Base-by-base conservation (phyloP, 2,797 vertebrate species). In the Margarornis squamiger region DNA sequence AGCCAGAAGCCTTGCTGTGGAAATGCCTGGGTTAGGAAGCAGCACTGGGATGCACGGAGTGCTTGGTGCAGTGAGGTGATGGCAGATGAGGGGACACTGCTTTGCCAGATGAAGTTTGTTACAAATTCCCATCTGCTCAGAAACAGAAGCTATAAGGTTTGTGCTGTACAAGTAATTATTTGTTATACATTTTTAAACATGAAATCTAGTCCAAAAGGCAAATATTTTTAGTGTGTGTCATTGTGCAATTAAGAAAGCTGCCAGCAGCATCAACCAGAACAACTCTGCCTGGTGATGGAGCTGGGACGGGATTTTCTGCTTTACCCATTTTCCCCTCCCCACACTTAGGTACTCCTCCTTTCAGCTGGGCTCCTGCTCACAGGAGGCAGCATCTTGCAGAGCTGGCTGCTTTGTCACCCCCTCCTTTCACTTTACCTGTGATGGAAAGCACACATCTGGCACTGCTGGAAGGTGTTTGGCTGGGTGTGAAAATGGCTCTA, bases 101-200 rank as follows among this genome's bases (percentile, higher is more conserved):
- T 93, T 84, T 88, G 83, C 93, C 93, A 82, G 88, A 83, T 75
- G 66, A 95, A 96, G 88, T 90, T 95, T 85, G 83, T 89, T 93
- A 70, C 38, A 36, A 90, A 88, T 49, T 57, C 88, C 93, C 93
- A 95, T 95, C 93, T 94, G 90, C 88, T 91, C 15, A 0, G 48
- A 90, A 96, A 70, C 79, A 94, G 90, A 92, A 91, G 74, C 83
- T 96, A 15, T 85, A 91, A 79, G 59, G 77, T 93, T 95, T 95
- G 67, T 88, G 77, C 80, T 82, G 67, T 49, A 72, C 80, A 71
- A 88, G 78, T 95, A 93, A 93, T 93, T 94, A 95, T 93, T 92
- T 94, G 71, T 94, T 94, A 88, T 22, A 92, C 32, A 23, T 86
- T 96, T 95, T 88, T 29, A 90, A 94, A 88, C 63, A 82, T 14